Evolutionary conservation across 1,140 invertebrate genomes (phyloP).

Genomic region (Aphis gossypii): DNA sequence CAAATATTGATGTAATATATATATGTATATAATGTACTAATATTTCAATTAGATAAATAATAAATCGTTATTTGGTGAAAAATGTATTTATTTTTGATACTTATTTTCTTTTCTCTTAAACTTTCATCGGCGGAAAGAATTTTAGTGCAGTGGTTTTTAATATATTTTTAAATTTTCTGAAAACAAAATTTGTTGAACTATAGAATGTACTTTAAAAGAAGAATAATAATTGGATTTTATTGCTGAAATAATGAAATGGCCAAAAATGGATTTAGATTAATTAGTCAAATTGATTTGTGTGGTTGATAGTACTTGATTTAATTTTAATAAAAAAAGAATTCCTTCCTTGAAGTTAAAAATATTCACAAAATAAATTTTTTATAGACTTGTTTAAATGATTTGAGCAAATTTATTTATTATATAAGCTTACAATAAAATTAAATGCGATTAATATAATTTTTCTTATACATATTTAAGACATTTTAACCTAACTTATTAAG

Average conservation of each 20-base stretch:
- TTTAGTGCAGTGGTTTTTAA: not conserved
- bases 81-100: not conserved
- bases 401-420: too few species aligned
- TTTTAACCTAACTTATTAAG: not conserved
- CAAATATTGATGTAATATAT: not conserved
- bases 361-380: not conserved
- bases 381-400: too few species aligned
- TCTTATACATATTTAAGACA: not conserved
- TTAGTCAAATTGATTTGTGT: not conserved
- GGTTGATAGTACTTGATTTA: not conserved
- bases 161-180: not conserved
- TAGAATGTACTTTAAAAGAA: not conserved
- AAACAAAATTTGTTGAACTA: not conserved
- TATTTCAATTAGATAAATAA: constrained; percentile 12
- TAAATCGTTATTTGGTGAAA: not conserved
- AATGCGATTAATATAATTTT: not conserved
- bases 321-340: not conserved
- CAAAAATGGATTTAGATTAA: not conserved
- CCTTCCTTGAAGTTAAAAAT: not conserved
- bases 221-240: not conserved
- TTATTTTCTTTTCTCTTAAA: not conserved
- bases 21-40: not conserved
- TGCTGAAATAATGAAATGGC: not conserved
- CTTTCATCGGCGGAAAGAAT: not conserved
- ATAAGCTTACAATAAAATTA: not conserved